Conservation (phyloP, 2,113 vertebrate species). For the Heterotis niloticus region DNA sequence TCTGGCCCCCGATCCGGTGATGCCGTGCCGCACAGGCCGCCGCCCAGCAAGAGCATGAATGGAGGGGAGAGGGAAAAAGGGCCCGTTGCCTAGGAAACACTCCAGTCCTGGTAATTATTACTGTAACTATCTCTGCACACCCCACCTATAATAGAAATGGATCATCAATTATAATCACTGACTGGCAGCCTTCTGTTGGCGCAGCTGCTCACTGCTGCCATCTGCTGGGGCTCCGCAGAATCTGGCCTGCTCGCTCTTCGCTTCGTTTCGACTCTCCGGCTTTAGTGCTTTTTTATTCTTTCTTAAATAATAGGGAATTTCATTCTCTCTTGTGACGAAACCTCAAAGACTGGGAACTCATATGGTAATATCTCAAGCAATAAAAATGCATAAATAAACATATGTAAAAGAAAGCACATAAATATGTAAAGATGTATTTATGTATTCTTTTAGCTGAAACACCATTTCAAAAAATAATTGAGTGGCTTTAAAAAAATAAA, state of each 20-base stretch:
- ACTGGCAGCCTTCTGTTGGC: constrained; percentile 80
- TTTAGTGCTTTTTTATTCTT: constrained; percentile 4
- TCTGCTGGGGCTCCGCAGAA: constrained; percentile 62
- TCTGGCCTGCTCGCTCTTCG: not conserved
- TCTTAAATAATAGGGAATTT: constrained; percentile 65
- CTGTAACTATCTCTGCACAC: constrained; percentile 94
- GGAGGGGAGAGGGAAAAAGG: constrained; percentile 47
- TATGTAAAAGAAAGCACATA: not conserved
- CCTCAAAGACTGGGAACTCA: constrained; percentile 72
- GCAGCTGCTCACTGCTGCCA: constrained; percentile 75
- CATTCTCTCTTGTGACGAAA: constrained; percentile 67
- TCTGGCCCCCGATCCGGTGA: constrained; percentile 66
- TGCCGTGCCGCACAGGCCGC: constrained; percentile 78
- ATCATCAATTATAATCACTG: constrained; percentile 88
- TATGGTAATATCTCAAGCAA: constrained; percentile 68
- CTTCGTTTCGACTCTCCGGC: not conserved
- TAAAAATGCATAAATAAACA: constrained; percentile 54
- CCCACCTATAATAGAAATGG: constrained; percentile 98
- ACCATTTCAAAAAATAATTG: constrained; percentile 62
- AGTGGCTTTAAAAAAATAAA: constrained; percentile 51
- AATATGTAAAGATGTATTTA: constrained; percentile 47
- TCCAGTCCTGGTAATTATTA: constrained; percentile 96
- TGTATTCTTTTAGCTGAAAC: constrained; percentile 71
- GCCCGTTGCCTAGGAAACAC: constrained; percentile 94
- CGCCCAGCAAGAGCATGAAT: constrained; percentile 73